phyloP scores from a whole-genome alignment of 1,140 invertebrate genomes.

The Chymomyza costata region DNA sequence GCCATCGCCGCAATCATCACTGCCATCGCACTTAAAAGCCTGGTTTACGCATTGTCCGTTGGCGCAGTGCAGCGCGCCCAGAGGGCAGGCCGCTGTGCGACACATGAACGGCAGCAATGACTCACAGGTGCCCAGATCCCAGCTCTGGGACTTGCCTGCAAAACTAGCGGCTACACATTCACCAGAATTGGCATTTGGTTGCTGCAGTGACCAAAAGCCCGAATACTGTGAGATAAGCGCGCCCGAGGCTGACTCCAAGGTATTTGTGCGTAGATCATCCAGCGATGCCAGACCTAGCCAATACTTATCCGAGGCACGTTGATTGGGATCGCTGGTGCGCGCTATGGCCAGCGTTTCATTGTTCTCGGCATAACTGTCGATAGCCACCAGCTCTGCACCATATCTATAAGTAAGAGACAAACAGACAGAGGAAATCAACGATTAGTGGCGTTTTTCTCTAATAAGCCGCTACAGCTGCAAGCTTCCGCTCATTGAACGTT shows the following conservation, averaged over 20 bases:
- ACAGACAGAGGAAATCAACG: slow-evolving; percentile 21
- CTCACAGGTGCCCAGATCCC: slow-evolving; percentile 95
- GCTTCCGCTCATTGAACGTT: slow-evolving; percentile 38
- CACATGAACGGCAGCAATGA: slow-evolving; percentile 96
- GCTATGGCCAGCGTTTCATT: slow-evolving; percentile 91
- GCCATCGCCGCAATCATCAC: slow-evolving; percentile 94
- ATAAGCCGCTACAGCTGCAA: neutral
- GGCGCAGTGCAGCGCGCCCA: slow-evolving; percentile 92
- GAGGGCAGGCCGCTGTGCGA: slow-evolving; percentile 91
- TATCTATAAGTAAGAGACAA: slow-evolving; percentile 80
- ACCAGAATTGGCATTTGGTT: slow-evolving; percentile 89
- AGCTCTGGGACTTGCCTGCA: slow-evolving; percentile 88
- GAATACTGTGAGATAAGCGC: slow-evolving; percentile 94
- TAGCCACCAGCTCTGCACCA: slow-evolving; percentile 92
- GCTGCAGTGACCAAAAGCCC: slow-evolving; percentile 90
- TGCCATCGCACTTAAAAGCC: slow-evolving; percentile 92
- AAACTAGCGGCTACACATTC: slow-evolving; percentile 90
- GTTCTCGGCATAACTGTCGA: slow-evolving; percentile 92
- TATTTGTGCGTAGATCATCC: slow-evolving; percentile 94
- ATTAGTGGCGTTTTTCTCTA: slow-evolving; percentile 16
- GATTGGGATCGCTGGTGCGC: slow-evolving; percentile 77
- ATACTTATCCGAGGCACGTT: slow-evolving; percentile 81
- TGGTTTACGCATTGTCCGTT: slow-evolving; percentile 94
- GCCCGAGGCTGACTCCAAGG: slow-evolving; percentile 93
- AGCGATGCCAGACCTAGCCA: slow-evolving; percentile 92